These are phyloP conservation scores for Lepetodrilus schrolli DNA, from an alignment of 2,888 invertebrate genomes.

Conservation along the genomic window DNA sequence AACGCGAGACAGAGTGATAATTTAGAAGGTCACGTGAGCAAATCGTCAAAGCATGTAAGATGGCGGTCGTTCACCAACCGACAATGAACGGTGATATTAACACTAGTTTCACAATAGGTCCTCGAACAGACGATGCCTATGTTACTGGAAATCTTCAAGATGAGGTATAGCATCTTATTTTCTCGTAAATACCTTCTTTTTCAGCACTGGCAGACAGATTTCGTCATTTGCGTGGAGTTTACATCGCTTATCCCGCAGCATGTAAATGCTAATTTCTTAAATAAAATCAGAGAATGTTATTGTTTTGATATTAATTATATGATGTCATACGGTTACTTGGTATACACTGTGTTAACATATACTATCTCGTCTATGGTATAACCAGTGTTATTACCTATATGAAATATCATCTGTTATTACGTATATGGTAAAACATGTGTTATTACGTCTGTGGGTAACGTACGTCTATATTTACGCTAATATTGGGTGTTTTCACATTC, in stretches of 20 bases:
- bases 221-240: background rate
- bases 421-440: too few species aligned
- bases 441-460: too few species aligned
- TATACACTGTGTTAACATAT: too few species aligned
- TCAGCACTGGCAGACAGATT: background rate
- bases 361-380: too few species aligned
- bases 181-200: background rate
- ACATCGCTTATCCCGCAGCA: background rate
- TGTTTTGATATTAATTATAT: conserved; percentile 9
- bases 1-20: conserved; percentile 64
- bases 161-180: conserved; percentile 50
- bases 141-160: conserved; percentile 60
- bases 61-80: conserved; percentile 68
- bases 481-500: too few species aligned
- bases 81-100: conserved; percentile 66
- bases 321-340: too few species aligned
- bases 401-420: too few species aligned
- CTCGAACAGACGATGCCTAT: conserved; percentile 58
- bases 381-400: too few species aligned
- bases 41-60: conserved; percentile 67
- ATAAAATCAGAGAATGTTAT: conserved; percentile 16
- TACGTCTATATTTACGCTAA: too few species aligned
- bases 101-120: conserved; percentile 57
- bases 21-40: conserved; percentile 70
- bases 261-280: conserved; percentile 23